Evolutionary conservation across 2,888 invertebrate species (phyloP).

Genomic region (Eumacrocentrus americanus): DNA sequence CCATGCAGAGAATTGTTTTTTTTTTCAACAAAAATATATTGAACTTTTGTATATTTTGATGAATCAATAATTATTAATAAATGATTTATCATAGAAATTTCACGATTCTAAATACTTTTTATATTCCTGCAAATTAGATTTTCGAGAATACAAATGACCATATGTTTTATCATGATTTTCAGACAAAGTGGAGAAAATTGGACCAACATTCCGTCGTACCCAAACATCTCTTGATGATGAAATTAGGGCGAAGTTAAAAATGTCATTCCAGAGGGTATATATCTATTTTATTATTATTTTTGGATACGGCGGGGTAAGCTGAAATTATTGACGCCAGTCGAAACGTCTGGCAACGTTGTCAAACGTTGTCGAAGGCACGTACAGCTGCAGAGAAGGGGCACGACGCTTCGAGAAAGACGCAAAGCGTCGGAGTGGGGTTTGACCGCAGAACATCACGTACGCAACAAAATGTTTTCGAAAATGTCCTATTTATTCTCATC

Average conservation of each 20-base stretch:
- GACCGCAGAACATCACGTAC: slow-evolving; percentile 33
- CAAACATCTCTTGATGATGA: background rate
- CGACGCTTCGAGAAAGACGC: slow-evolving; percentile 34
- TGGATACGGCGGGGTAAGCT: background rate
- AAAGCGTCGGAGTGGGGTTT: slow-evolving; percentile 21
- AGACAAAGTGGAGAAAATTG: too few species aligned
- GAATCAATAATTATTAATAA: background rate
- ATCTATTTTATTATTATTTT: slow-evolving; percentile 1
- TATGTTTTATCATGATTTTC: too few species aligned
- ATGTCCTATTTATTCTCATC: background rate
- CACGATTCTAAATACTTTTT: background rate
- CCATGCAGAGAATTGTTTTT: background rate
- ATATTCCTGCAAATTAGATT: background rate
- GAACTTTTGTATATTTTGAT: too few species aligned
- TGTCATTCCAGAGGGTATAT: background rate
- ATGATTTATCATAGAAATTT: background rate
- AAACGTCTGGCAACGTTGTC: slow-evolving; percentile 35
- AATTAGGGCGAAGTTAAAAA: background rate
- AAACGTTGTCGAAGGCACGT: background rate
- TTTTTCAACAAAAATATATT: background rate
- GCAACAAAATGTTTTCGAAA: slow-evolving; percentile 22
- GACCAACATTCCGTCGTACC: too few species aligned
- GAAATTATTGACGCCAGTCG: slow-evolving; percentile 14
- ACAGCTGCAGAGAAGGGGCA: slow-evolving; percentile 28
- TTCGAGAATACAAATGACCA: too few species aligned